These are phyloP conservation scores for Bombycilla garrulus DNA, from an alignment of 2,113 vertebrate genomes.

Conservation along the genomic window DNA sequence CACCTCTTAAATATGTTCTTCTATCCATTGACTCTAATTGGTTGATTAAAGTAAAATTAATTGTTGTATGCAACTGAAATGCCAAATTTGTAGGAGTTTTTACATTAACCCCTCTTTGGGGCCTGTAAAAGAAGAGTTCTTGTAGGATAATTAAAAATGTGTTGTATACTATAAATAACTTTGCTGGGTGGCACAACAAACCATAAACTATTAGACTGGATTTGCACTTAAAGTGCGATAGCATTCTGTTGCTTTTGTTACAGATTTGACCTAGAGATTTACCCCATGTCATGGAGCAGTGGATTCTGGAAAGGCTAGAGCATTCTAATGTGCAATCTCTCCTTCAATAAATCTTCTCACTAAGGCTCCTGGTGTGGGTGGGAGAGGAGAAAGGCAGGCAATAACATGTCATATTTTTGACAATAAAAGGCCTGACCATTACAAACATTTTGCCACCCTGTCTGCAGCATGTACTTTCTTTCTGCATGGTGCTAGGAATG, in stretches of 20 bases:
- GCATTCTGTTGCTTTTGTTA: background rate
- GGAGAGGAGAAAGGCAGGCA: background rate
- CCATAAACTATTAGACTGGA: constrained; percentile 1
- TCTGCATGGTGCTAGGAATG: background rate
- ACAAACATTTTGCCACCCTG: background rate
- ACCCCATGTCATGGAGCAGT: background rate
- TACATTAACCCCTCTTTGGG: background rate
- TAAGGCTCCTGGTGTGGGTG: background rate
- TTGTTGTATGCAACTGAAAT: constrained; percentile 18
- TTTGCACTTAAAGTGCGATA: constrained; percentile 24
- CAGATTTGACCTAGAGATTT: background rate
- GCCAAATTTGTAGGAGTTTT: constrained; percentile 19
- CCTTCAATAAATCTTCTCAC: constrained; percentile 2
- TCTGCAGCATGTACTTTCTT: background rate
- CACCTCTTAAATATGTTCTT: background rate
- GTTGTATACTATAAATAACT: background rate
- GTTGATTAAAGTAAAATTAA: constrained; percentile 52
- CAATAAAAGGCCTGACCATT: background rate
- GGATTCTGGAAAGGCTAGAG: constrained; percentile 13
- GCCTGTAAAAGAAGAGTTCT: constrained; percentile 16
- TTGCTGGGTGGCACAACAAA: background rate
- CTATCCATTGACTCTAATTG: constrained; percentile 55
- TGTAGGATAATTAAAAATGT: constrained; percentile 34
- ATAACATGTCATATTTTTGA: background rate
- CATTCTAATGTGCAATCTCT: background rate